Percentiles rank a stretch among this genome's conserved stretches.
Conservation (phyloP, 2,888 invertebrate genomes). For the Anticlea derivata region DNA sequence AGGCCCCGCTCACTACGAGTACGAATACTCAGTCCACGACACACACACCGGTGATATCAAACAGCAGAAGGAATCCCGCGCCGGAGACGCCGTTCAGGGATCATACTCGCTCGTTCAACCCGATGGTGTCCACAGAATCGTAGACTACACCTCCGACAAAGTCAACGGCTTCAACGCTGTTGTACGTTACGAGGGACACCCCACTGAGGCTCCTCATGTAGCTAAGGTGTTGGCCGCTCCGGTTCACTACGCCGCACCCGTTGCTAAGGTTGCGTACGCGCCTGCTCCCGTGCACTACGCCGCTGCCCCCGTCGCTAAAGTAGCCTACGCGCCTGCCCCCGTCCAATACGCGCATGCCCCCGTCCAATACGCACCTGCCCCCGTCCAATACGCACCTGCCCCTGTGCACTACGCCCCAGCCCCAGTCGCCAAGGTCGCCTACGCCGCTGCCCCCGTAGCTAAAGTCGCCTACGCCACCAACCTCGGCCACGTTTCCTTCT, state of each 20-base stretch:
- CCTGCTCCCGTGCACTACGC: conserved; percentile 40
- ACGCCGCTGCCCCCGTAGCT: conserved; percentile 48
- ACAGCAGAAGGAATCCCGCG: conserved; percentile 72
- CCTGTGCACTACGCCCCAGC: conserved; percentile 37
- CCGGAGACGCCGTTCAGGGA: conserved; percentile 72
- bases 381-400: conserved; percentile 39
- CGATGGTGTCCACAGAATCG: conserved; percentile 72
- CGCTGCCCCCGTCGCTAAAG: conserved; percentile 38
- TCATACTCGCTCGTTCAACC: conserved; percentile 78
- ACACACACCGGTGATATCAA: conserved; percentile 73
- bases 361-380: conserved; percentile 45
- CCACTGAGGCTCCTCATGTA: conserved; percentile 45
- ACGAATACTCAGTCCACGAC: conserved; percentile 74
- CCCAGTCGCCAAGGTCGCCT: conserved; percentile 45
- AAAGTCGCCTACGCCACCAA: conserved; percentile 50
- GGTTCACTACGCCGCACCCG: conserved; percentile 46
- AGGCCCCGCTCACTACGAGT: conserved; percentile 71
- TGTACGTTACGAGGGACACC: conserved; percentile 73
- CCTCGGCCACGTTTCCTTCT: conserved; percentile 61
- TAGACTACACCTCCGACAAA: conserved; percentile 73
- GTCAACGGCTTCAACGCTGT: conserved; percentile 74
- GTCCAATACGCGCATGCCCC: conserved; percentile 41
- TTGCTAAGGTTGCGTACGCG: conserved; percentile 48
- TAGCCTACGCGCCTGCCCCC: conserved; percentile 42
- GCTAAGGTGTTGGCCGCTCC: conserved; percentile 48